A percentile compares a stretch with the other conserved stretches of the same genome.
phyloP scores from a whole-genome alignment of 2,113 vertebrate species.

The Gopherus evgoodei region DNA sequence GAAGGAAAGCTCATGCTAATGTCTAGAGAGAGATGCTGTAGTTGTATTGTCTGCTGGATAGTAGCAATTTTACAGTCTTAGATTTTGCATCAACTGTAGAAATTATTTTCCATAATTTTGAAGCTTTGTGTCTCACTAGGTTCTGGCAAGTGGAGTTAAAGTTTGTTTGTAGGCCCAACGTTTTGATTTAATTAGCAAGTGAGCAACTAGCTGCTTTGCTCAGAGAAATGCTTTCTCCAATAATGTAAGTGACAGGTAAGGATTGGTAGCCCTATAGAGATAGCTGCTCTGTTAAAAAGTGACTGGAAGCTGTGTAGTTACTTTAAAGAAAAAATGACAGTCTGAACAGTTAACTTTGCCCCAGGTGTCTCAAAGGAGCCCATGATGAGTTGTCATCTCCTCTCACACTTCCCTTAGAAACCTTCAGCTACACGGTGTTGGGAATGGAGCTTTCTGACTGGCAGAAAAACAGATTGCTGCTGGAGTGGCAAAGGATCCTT shows the following conservation, averaged over 20 bases:
- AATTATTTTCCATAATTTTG: neutral
- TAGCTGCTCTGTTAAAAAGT: neutral
- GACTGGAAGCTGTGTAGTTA: constrained; percentile 17
- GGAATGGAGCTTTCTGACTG: neutral
- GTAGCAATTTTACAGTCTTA: fast-evolving
- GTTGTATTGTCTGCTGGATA: neutral
- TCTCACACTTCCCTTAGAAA: neutral
- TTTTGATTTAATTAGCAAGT: constrained; percentile 63
- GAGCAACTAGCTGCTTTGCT: constrained; percentile 46
- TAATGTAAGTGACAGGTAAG: constrained; percentile 56
- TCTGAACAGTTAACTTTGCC: constrained; percentile 55
- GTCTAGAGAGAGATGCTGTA: neutral
- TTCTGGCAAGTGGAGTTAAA: constrained; percentile 57
- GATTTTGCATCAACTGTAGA: too few species aligned
- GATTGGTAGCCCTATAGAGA: constrained; percentile 59
- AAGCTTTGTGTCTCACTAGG: neutral
- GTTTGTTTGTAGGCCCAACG: constrained; percentile 48
- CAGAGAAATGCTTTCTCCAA: constrained; percentile 42
- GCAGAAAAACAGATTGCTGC: neutral
- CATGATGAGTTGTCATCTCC: constrained; percentile 3
- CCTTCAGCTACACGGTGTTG: neutral
- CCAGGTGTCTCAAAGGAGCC: neutral
- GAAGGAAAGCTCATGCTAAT: neutral
- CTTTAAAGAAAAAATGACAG: constrained; percentile 6
- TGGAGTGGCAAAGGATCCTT: neutral